A percentile compares a stretch with the other conserved stretches of the same genome.
Conservation (phyloP, 2,888 invertebrate species). For the Tachina fera region DNA sequence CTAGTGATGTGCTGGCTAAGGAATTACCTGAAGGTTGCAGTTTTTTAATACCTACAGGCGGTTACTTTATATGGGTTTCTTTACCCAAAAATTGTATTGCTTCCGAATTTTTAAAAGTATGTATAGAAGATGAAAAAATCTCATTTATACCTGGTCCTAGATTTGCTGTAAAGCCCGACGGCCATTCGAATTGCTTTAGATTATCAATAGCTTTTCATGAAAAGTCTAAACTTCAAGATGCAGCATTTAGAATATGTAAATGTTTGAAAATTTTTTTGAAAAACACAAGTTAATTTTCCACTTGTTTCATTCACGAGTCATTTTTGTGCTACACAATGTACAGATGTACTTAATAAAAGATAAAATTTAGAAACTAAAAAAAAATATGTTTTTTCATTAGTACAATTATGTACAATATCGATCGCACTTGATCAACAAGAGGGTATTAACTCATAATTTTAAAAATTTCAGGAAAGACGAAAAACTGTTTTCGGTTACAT, state of each 20-base stretch:
- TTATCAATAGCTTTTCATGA: constrained; percentile 84
- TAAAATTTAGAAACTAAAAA: no score
- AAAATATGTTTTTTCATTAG: no score
- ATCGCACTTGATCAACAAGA: no score
- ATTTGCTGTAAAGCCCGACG: constrained; percentile 81
- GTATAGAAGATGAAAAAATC: constrained; percentile 82
- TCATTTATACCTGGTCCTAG: constrained; percentile 82
- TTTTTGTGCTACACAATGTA: no score
- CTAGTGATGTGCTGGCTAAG: constrained; percentile 82
- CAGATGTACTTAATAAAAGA: no score
- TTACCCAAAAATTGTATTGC: constrained; percentile 83
- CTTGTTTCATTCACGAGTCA: no score
- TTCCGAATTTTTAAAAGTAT: constrained; percentile 82
- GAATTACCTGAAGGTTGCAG: constrained; percentile 83
- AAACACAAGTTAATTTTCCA: no score
- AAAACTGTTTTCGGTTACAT: no score
- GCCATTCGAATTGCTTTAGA: constrained; percentile 83
- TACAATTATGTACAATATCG: no score
- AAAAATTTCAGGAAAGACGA: no score
- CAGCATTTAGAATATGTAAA: constrained; percentile 81
- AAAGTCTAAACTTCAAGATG: constrained; percentile 80
- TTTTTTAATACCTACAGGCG: constrained; percentile 84
- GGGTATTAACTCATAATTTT: no score
- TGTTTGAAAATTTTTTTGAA: constrained; percentile 79
- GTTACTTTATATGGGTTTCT: constrained; percentile 86